A percentile compares a stretch with the other conserved stretches of the same genome.
phyloP scores from a whole-genome alignment of 1,140 invertebrate species.

The Stenopsyche tienmushanensis region DNA sequence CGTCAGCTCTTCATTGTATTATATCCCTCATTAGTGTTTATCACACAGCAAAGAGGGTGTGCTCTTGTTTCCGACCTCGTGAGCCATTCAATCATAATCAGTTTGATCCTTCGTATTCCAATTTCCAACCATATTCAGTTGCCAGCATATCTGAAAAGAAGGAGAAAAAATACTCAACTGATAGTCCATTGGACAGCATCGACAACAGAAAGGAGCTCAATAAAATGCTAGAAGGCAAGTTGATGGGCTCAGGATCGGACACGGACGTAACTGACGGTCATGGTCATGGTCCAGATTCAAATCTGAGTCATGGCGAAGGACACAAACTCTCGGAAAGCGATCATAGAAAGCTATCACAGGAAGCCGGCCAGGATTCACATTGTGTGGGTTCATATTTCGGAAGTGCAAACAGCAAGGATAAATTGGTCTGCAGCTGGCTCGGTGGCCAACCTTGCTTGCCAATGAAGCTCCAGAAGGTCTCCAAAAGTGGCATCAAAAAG shows the following conservation, averaged over 20 bases:
- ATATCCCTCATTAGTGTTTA: constrained; percentile 57
- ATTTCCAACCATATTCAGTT: constrained; percentile 47
- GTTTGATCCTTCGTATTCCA: constrained; percentile 49
- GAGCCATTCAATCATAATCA: constrained; percentile 55
- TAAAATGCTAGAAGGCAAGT: constrained; percentile 50
- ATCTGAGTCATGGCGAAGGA: neutral
- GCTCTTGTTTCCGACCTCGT: constrained; percentile 56
- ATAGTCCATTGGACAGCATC: constrained; percentile 45
- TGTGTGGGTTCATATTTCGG: constrained; percentile 44
- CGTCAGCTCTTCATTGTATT: constrained; percentile 56
- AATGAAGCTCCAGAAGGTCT: constrained; percentile 33
- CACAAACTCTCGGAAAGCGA: neutral
- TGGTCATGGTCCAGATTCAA: neutral
- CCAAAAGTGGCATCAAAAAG: constrained; percentile 43
- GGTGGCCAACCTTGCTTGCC: constrained; percentile 50
- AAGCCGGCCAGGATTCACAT: constrained; percentile 23
- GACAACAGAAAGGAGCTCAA: constrained; percentile 48
- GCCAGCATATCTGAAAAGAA: constrained; percentile 45
- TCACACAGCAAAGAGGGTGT: constrained; percentile 56
- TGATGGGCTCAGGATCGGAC: constrained; percentile 41
- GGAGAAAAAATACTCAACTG: constrained; percentile 46
- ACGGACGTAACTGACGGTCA: constrained; percentile 31
- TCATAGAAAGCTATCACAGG: constrained; percentile 28
- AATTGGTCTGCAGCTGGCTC: constrained; percentile 58
- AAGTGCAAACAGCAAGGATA: constrained; percentile 56